Percentiles rank a stretch among this genome's conserved stretches.
phyloP scores from a whole-genome alignment of 2,797 vertebrate species.

The Tachyglossus aculeatus region DNA sequence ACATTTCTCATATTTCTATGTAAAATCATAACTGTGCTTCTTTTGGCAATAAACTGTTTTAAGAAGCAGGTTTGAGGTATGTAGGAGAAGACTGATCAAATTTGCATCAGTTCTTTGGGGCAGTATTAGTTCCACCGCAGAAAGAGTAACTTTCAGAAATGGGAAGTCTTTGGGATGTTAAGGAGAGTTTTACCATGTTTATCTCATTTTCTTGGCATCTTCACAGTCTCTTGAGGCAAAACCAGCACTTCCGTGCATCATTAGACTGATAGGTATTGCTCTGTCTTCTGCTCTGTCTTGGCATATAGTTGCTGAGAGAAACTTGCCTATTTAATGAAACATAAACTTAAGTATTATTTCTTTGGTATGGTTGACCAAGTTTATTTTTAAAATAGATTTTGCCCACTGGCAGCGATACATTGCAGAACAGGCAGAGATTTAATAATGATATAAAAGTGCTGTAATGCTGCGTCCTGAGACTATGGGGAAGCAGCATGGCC shows the following conservation, averaged over 20 bases:
- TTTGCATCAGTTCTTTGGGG: neutral
- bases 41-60: conserved; percentile 8
- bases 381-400: conserved; percentile 14
- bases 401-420: neutral
- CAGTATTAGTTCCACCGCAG: neutral
- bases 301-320: neutral
- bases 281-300: neutral
- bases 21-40: neutral
- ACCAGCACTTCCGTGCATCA: neutral
- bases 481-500: no score
- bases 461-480: no score
- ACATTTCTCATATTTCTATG: neutral
- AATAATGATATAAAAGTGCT: neutral
- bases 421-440: conserved; percentile 5
- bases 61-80: conserved; percentile 21
- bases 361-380: neutral
- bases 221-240: conserved; percentile 22
- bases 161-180: conserved; percentile 6
- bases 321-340: neutral
- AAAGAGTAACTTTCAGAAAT: neutral
- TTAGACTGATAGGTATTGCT: neutral
- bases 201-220: neutral
- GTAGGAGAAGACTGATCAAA: conserved; percentile 29
- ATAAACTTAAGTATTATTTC: neutral
- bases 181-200: neutral